Percentiles rank a stretch among this genome's conserved stretches.
Conservation (phyloP, 1,140 invertebrate genomes). For the Odontomachus brunneus region DNA sequence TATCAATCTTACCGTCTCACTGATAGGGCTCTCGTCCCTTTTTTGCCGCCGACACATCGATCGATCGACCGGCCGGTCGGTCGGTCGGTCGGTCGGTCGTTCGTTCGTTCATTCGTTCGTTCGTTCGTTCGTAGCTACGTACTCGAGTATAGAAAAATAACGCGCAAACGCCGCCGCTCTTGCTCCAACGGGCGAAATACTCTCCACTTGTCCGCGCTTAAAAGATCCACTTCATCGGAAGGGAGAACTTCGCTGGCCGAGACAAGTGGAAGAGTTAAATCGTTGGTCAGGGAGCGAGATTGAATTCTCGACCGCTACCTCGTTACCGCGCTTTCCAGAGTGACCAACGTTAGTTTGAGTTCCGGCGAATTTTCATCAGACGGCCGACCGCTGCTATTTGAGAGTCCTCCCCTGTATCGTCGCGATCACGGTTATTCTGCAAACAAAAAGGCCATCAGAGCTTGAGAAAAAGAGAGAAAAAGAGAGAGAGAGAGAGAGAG, state of each 20-base stretch:
- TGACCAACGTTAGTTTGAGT: constrained; percentile 55
- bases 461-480: constrained; percentile 46
- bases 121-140: too few relatives aligned
- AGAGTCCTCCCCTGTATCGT: constrained; percentile 42
- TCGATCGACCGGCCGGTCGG: background rate
- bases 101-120: too few relatives aligned
- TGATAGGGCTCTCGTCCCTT: constrained; percentile 14
- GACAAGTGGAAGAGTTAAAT: constrained; percentile 72
- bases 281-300: constrained; percentile 72
- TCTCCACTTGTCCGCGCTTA: background rate
- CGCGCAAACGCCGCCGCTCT: constrained; percentile 37
- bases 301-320: constrained; percentile 75
- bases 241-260: constrained; percentile 38
- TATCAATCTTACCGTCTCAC: constrained; percentile 62
- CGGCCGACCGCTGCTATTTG: constrained; percentile 37
- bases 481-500: background rate
- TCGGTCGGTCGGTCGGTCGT: background rate
- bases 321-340: constrained; percentile 59
- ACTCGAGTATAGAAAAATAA: constrained; percentile 45
- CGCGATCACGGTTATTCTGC: constrained; percentile 47
- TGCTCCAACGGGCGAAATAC: constrained; percentile 35
- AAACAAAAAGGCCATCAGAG: constrained; percentile 46
- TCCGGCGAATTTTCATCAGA: constrained; percentile 49
- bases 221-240: constrained; percentile 30
- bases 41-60: constrained; percentile 39